Percentiles rank a stretch among this genome's conserved stretches.
Evolutionary conservation across 1,140 invertebrate genomes (phyloP).

Genomic region (Bombyx mandarina): DNA sequence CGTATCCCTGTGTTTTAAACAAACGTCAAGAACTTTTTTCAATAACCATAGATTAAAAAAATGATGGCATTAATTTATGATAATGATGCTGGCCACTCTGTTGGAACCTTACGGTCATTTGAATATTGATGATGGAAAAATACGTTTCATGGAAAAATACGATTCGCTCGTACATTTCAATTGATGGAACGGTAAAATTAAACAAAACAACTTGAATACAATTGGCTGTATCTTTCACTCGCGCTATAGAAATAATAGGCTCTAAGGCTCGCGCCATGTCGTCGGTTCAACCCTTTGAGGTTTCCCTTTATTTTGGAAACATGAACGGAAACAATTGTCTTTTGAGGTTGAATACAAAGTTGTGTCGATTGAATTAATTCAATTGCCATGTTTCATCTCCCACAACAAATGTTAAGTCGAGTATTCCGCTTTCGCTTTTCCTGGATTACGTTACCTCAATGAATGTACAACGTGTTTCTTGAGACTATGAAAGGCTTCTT

Average conservation of each 20-base stretch:
- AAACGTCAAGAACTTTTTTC: too few species aligned
- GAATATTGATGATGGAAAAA: too few species aligned
- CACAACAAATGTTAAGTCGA: constrained; percentile 46
- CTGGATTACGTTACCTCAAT: constrained; percentile 26
- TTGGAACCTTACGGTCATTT: too few species aligned
- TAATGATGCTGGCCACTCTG: too few species aligned
- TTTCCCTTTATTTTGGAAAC: constrained; percentile 46
- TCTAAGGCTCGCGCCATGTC: constrained; percentile 13
- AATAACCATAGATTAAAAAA: too few species aligned
- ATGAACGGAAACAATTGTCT: constrained; percentile 54
- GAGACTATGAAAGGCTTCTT: constrained; percentile 10
- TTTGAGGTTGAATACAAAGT: constrained; percentile 52
- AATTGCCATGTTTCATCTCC: constrained; percentile 50
- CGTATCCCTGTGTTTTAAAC: too few species aligned
- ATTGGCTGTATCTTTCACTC: too few species aligned
- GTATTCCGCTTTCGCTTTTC: constrained; percentile 15
- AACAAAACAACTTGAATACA: constrained; percentile 35
- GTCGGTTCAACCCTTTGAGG: constrained; percentile 45
- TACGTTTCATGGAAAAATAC: too few species aligned
- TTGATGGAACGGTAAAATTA: constrained; percentile 11
- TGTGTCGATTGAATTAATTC: constrained; percentile 64
- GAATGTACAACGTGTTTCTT: constrained; percentile 10
- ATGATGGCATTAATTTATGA: too few species aligned
- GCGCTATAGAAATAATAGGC: too few species aligned
- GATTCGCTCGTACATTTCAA: too few species aligned